Percentiles rank a stretch among this genome's conserved stretches.
Evolutionary conservation across 2,888 invertebrate genomes (phyloP).

Genomic region (Piscicola geometra): DNA sequence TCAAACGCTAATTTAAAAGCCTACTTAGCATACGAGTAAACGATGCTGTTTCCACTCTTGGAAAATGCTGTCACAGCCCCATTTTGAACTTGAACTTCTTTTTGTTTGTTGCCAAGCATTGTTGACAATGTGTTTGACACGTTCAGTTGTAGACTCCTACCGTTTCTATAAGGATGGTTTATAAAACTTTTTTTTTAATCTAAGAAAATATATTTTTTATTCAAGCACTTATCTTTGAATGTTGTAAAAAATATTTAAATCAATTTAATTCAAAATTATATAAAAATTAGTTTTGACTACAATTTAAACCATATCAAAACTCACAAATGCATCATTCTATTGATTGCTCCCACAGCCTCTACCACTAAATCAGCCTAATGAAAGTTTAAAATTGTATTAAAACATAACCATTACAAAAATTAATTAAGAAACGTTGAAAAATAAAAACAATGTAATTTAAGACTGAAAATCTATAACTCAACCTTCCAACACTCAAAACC

Average conservation of each 20-base stretch:
- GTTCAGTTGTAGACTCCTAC: not conserved
- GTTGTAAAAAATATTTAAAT: too few relatives aligned
- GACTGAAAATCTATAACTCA: not conserved
- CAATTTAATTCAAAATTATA: too few relatives aligned
- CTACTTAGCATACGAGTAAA: not conserved
- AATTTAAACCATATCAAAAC: too few relatives aligned
- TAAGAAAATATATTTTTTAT: too few relatives aligned
- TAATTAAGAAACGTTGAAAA: not conserved
- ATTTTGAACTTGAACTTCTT: not conserved
- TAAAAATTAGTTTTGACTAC: too few relatives aligned
- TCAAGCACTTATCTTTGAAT: too few relatives aligned
- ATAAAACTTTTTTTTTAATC: too few relatives aligned
- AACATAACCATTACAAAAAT: too few relatives aligned
- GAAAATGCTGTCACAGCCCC: not conserved
- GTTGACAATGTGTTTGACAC: not conserved
- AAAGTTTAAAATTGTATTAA: not conserved
- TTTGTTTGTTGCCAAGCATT: not conserved
- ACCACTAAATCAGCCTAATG: constrained; percentile 61
- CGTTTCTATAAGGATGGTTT: not conserved
- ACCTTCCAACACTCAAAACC: not conserved
- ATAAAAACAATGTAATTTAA: not conserved
- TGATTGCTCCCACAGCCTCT: constrained; percentile 75
- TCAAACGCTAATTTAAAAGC: too few relatives aligned
- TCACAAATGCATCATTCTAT: constrained; percentile 31
- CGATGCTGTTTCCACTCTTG: not conserved